Percentiles rank a stretch among this genome's conserved stretches.
Evolutionary conservation across 2,888 invertebrate genomes (phyloP).

Genomic region (Timema podura): DNA sequence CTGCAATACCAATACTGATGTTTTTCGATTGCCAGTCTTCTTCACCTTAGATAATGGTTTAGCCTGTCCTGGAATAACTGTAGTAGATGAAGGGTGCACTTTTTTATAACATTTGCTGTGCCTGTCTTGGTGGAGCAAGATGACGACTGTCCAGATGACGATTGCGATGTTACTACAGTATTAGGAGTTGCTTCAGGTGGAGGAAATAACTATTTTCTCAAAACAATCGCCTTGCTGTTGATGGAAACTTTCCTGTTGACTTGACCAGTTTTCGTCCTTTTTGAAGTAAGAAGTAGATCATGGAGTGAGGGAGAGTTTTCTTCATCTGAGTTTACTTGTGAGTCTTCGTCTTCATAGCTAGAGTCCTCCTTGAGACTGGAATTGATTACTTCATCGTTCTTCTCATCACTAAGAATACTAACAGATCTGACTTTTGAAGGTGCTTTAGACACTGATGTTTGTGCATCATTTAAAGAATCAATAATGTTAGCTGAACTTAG

Average conservation of each 20-base stretch:
- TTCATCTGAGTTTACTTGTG: background rate
- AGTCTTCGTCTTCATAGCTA: conserved; percentile 1
- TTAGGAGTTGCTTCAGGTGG: background rate
- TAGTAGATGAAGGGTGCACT: background rate
- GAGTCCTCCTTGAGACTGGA: background rate
- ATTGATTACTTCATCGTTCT: background rate
- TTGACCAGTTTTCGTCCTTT: background rate
- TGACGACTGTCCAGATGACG: background rate
- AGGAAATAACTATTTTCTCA: conserved; percentile 6
- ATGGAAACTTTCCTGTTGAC: conserved; percentile 5
- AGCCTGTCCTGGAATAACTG: no score
- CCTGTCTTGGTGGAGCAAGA: background rate
- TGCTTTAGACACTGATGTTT: conserved; percentile 3
- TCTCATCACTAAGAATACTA: conserved; percentile 4
- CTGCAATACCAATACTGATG: no score
- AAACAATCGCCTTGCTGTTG: conserved; percentile 14
- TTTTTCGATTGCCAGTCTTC: no score
- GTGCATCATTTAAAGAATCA: background rate
- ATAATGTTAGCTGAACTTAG: background rate
- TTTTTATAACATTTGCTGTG: background rate
- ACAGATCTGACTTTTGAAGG: background rate
- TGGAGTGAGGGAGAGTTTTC: no score
- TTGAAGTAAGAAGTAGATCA: background rate
- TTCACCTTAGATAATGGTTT: no score
- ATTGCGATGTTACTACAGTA: background rate